phyloP scores from a whole-genome alignment of 2,113 vertebrate genomes.

The Cheilinus undulatus region DNA sequence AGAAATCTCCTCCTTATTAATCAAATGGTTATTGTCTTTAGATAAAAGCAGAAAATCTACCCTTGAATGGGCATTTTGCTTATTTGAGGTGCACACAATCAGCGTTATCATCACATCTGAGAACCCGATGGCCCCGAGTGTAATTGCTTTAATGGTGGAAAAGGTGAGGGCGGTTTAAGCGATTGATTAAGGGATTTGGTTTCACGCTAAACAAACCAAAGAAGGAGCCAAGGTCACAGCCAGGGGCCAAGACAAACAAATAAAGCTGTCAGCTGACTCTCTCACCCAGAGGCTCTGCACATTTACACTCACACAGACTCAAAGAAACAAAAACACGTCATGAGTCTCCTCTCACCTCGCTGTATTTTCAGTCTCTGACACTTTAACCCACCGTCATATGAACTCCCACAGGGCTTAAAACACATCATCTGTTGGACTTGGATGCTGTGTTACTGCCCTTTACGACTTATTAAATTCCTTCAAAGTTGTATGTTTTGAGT shows the following conservation, averaged over 20 bases:
- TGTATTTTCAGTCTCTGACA: constrained; percentile 14
- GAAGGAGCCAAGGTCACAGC: constrained; percentile 68
- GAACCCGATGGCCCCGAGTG: constrained; percentile 57
- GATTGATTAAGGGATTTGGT: constrained; percentile 83
- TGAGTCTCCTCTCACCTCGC: constrained; percentile 24
- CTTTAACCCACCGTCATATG: background rate
- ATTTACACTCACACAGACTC: constrained; percentile 42
- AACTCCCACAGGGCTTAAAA: constrained; percentile 4
- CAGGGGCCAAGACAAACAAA: constrained; percentile 77
- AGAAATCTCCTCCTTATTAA: background rate
- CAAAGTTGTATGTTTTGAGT: no score
- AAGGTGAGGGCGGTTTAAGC: constrained; percentile 64
- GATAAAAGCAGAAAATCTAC: background rate
- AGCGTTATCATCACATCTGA: constrained; percentile 49
- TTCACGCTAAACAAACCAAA: constrained; percentile 78
- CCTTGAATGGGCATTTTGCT: background rate
- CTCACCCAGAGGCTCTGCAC: constrained; percentile 37
- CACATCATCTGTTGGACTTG: background rate
- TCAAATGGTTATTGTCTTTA: background rate
- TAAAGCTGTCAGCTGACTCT: constrained; percentile 64
- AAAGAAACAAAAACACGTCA: constrained; percentile 39
- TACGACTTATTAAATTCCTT: background rate
- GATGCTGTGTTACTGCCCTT: background rate
- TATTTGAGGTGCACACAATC: background rate
- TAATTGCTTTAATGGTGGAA: constrained; percentile 76